Evolutionary conservation across 2,888 invertebrate species (phyloP).

Genomic region (Pollenia amentaria): DNA sequence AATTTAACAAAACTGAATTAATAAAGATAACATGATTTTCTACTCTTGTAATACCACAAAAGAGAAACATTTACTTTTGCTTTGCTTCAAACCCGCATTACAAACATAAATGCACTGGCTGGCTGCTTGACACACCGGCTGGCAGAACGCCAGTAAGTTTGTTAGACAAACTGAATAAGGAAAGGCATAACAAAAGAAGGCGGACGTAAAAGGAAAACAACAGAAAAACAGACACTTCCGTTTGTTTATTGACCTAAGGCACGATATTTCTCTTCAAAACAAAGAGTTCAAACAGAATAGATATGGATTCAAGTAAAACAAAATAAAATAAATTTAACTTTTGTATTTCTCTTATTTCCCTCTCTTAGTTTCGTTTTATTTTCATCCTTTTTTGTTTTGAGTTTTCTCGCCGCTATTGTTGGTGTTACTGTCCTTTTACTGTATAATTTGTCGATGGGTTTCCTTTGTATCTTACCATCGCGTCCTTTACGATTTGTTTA

Average conservation of each 20-base stretch:
- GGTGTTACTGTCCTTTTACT: constrained; percentile 38
- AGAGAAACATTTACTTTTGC: too few species aligned
- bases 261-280: constrained; percentile 44
- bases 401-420: constrained; percentile 1
- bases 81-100: too few species aligned
- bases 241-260: constrained; percentile 61
- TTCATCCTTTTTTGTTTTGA: not conserved
- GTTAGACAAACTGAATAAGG: too few species aligned
- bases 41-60: too few species aligned
- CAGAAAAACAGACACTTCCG: constrained; percentile 68
- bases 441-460: constrained; percentile 63
- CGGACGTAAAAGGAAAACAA: constrained; percentile 3
- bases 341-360: constrained; percentile 22
- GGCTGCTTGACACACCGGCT: too few species aligned
- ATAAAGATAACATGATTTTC: not conserved
- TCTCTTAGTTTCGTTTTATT: constrained; percentile 20
- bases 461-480: constrained; percentile 53
- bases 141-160: too few species aligned
- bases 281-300: constrained; percentile 30
- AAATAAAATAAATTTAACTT: constrained; percentile 60
- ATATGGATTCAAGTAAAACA: constrained; percentile 32
- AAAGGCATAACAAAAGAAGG: too few species aligned
- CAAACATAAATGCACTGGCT: too few species aligned
- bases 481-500: constrained; percentile 65
- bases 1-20: not conserved